Conservation (phyloP, 1,140 invertebrate genomes). For the Proctacanthus coquilletti region DNA sequence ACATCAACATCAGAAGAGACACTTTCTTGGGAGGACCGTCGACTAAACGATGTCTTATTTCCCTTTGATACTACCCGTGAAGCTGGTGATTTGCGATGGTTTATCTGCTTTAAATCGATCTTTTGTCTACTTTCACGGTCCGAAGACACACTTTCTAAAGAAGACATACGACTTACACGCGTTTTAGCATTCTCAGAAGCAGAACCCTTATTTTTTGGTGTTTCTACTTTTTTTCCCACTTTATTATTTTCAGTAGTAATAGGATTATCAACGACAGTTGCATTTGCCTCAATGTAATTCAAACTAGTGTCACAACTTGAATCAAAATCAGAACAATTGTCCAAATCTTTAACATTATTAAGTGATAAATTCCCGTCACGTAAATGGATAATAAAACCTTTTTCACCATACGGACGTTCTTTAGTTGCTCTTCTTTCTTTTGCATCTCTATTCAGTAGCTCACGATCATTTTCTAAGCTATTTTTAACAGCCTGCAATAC, state of each 20-base stretch:
- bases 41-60: too few relatives aligned
- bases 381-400: conserved; percentile 22
- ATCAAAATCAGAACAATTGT: conserved; percentile 28
- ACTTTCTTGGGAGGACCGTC: background rate
- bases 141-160: background rate
- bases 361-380: conserved; percentile 19
- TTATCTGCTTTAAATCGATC: background rate
- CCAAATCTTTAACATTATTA: conserved; percentile 23
- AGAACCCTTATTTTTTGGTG: background rate
- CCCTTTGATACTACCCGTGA: too few relatives aligned
- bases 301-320: conserved; percentile 28
- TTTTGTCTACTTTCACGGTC: background rate
- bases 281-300: conserved; percentile 24
- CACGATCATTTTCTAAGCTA: conserved; percentile 8
- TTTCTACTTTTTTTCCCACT: conserved; percentile 3
- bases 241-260: conserved; percentile 1
- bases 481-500: conserved; percentile 17
- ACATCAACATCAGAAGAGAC: background rate
- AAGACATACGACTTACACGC: background rate
- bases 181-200: background rate
- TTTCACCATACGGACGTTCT: conserved; percentile 21
- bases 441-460: background rate
- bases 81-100: conserved; percentile 1
- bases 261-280: background rate
- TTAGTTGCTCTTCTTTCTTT: conserved; percentile 2